Conservation (phyloP, 2,888 invertebrate genomes). For the Euzophera pinguis region DNA sequence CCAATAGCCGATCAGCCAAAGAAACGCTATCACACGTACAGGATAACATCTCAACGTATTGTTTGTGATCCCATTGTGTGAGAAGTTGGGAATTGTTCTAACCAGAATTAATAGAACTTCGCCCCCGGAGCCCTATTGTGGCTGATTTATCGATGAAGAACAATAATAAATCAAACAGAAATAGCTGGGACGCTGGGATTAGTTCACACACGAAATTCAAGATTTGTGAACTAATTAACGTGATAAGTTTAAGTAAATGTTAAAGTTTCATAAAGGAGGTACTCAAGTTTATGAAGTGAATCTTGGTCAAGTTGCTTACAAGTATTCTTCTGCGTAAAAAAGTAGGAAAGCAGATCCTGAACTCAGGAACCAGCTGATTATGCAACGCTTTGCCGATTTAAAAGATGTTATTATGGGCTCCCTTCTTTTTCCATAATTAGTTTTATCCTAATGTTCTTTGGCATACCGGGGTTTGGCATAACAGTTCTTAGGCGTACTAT, state of each 20-base stretch:
- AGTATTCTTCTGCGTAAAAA: too few species aligned
- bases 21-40: conserved; percentile 35
- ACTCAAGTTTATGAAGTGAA: too few species aligned
- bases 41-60: conserved; percentile 70
- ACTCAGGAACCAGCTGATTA: too few species aligned
- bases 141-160: conserved; percentile 75
- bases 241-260: background rate
- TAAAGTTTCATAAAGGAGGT: too few species aligned
- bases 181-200: conserved; percentile 46
- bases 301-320: too few species aligned
- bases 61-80: conserved; percentile 67
- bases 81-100: conserved; percentile 68
- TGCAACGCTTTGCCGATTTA: too few species aligned
- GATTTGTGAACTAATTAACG: conserved; percentile 15
- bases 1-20: background rate
- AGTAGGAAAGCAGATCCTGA: too few species aligned
- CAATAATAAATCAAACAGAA: conserved; percentile 78
- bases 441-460: too few species aligned
- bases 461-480: too few species aligned
- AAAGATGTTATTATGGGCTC: too few species aligned
- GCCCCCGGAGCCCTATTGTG: conserved; percentile 65
- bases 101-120: conserved; percentile 73
- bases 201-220: conserved; percentile 16
- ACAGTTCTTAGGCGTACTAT: too few species aligned
- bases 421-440: too few species aligned